These are phyloP conservation scores for Gymnocheta viridis DNA, from an alignment of 2,888 invertebrate genomes.

Conservation along the genomic window DNA sequence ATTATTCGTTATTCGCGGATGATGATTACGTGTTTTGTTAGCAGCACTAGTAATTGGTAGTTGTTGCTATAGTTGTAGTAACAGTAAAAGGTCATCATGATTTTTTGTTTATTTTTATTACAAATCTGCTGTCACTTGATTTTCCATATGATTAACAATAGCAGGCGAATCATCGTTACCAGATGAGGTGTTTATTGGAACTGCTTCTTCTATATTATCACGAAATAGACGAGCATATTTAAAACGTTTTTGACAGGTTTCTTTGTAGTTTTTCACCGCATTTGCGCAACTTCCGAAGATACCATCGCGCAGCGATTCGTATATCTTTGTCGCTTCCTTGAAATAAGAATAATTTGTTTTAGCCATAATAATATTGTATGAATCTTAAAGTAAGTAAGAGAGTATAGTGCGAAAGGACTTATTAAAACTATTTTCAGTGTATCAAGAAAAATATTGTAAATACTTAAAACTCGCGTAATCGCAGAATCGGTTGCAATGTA, in stretches of 20 bases:
- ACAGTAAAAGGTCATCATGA: slow-evolving; percentile 65
- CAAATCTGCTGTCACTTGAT: slow-evolving; percentile 73
- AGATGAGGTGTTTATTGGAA: slow-evolving; percentile 68
- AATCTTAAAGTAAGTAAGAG: neutral
- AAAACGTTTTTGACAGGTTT: slow-evolving; percentile 88
- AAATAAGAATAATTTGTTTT: slow-evolving; percentile 72
- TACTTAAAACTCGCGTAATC: no score
- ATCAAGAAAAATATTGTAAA: no score
- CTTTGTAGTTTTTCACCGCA: slow-evolving; percentile 87
- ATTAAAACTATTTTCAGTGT: neutral
- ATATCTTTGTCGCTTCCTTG: slow-evolving; percentile 91
- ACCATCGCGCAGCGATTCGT: slow-evolving; percentile 89
- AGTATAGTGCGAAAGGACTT: neutral
- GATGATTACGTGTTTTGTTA: slow-evolving; percentile 5
- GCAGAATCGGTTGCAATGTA: neutral
- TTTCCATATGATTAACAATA: slow-evolving; percentile 71
- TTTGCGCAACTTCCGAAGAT: slow-evolving; percentile 90
- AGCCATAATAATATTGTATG: neutral
- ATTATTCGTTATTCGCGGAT: slow-evolving; percentile 8
- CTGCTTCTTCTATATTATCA: slow-evolving; percentile 77
- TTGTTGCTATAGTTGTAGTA: slow-evolving; percentile 52
- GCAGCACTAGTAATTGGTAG: slow-evolving; percentile 41
- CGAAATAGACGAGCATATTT: slow-evolving; percentile 91
- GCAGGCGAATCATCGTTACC: slow-evolving; percentile 56
- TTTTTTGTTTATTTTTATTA: slow-evolving; percentile 71